Base-by-base conservation (phyloP, 2,797 vertebrate species). In the Siniperca obscura region DNA sequence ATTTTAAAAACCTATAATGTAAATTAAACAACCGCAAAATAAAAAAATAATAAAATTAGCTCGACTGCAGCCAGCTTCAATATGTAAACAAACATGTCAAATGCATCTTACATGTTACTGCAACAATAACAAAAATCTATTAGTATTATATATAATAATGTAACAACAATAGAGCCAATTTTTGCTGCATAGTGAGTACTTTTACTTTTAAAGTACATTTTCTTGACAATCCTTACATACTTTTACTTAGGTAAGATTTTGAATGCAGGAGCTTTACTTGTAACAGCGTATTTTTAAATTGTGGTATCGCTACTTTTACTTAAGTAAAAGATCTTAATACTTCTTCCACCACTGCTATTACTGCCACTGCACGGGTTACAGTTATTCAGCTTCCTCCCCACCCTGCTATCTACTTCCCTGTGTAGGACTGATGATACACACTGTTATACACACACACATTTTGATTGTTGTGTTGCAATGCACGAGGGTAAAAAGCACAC, bases 381-480 rank as follows among this genome's bases (percentile, higher is more conserved):
- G 36, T 55, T 80, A 42, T 42, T 77, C 30, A 2, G 52, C 52
- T 76, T 85, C 27, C 40, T 69, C 64, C 25, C 17, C 7, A 2
- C 10, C 6, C 22, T 40, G 46, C 34, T 62, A 12, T 55, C 17
- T 22, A 57, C 69, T 79, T 82, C 71, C 64, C 62, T n/a, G 4
- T 77, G 36, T 17, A 48, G 30, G 17, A 22, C 55, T 61, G 55
- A 55, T 70, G 50, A 61, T 22, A 13, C 34, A 38, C 19, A 25
- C 61, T 42, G 40, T 42, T 42, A 11, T 12, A n/a, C 60, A 62
- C 11, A 40, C 68, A 71, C 19, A 27, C 44, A n/a, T 25, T n/a
- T 25, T 40, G 17, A 48, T 27, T 27, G 19, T 57, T 71, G 74
- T 75, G 59, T 68, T 83, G 68, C 14, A 77, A 48, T 56, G 25